A percentile compares a stretch with the other conserved stretches of the same genome.
Evolutionary conservation across 2,797 vertebrate species (phyloP).

Genomic region (Gobio occitaniae): DNA sequence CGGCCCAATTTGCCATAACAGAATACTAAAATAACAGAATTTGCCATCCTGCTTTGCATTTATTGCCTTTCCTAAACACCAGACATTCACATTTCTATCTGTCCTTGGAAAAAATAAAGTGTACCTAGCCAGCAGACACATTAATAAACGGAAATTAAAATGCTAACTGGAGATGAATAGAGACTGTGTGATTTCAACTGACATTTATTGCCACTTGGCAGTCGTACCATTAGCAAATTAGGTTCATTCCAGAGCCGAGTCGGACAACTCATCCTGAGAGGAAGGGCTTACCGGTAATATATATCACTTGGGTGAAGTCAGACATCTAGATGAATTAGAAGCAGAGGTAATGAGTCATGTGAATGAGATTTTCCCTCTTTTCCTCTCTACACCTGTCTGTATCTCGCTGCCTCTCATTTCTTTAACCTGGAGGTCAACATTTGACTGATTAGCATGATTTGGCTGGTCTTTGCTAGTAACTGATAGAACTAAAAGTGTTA

Average conservation of each 20-base stretch:
- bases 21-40: constrained; percentile 1
- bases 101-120: constrained; percentile 39
- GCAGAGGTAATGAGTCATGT: constrained; percentile 71
- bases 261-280: constrained; percentile 64
- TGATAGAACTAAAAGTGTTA: not conserved
- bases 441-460: not conserved
- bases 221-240: constrained; percentile 81
- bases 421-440: constrained; percentile 1
- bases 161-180: constrained; percentile 75
- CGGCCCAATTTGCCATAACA: not conserved
- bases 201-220: constrained; percentile 78
- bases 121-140: constrained; percentile 62
- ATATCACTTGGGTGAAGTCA: constrained; percentile 65
- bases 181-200: constrained; percentile 65
- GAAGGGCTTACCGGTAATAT: constrained; percentile 58
- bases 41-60: constrained; percentile 41
- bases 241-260: constrained; percentile 67
- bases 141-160: constrained; percentile 70
- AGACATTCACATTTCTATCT: constrained; percentile 12
- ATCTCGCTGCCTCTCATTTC: constrained; percentile 50
- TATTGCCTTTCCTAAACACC: constrained; percentile 48
- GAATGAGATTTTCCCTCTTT: constrained; percentile 62
- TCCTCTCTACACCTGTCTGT: constrained; percentile 57
- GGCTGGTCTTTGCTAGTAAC: not conserved
- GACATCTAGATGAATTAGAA: constrained; percentile 74